Evolutionary conservation across 2,888 invertebrate genomes (phyloP).

Genomic region (Helleia helle): DNA sequence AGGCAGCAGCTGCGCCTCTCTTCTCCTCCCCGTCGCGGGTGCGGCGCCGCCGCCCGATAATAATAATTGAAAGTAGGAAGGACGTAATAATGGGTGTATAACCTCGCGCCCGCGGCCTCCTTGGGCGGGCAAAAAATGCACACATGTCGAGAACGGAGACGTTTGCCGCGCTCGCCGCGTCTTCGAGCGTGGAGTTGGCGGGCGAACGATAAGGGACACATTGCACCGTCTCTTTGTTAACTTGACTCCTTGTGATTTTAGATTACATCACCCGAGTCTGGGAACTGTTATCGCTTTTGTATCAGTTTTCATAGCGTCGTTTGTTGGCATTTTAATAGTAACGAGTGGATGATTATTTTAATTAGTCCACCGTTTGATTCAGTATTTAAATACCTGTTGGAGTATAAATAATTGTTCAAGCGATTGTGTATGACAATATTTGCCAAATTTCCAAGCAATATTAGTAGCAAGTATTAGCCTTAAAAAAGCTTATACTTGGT

Average conservation of each 20-base stretch:
- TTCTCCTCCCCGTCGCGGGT: conserved; percentile 70
- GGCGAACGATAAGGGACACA: conserved; percentile 35
- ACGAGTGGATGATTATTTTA: not conserved
- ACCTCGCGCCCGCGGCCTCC: conserved; percentile 74
- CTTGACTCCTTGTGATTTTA: conserved; percentile 34
- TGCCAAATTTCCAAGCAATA: no score
- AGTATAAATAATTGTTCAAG: no score
- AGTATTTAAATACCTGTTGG: no score
- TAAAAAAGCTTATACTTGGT: no score
- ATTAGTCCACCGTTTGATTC: not conserved
- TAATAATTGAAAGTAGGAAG: conserved; percentile 75
- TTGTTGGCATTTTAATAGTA: conserved; percentile 6
- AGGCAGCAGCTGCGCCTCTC: conserved; percentile 75
- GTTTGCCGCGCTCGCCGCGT: conserved; percentile 38
- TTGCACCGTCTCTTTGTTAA: conserved; percentile 39
- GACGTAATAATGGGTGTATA: conserved; percentile 75
- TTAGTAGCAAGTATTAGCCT: no score
- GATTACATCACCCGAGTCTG: conserved; percentile 35
- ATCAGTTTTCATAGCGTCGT: conserved; percentile 27
- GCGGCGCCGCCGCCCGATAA: conserved; percentile 70
- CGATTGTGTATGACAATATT: no score
- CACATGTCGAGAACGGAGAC: conserved; percentile 59
- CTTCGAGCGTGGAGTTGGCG: conserved; percentile 37
- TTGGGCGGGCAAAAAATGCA: conserved; percentile 74
- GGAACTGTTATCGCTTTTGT: conserved; percentile 36